These are phyloP conservation scores for Chorisops tibialis DNA, from an alignment of 2,888 invertebrate genomes.

Conservation along the genomic window DNA sequence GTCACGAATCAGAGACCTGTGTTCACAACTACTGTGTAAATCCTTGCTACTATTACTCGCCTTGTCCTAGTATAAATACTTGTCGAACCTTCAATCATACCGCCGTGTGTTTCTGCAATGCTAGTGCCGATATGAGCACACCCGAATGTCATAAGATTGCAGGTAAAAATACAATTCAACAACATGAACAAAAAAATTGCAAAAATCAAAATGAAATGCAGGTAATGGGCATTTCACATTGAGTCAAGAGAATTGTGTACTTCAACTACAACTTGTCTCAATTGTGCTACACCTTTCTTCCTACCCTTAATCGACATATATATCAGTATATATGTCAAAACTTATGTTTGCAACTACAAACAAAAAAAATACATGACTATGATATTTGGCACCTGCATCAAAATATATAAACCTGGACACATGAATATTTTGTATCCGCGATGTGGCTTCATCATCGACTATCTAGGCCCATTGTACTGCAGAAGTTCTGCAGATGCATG, in stretches of 20 bases:
- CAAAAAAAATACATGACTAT: neutral
- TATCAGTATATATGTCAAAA: neutral
- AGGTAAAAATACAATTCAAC: conserved; percentile 54
- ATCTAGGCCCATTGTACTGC: conserved; percentile 33
- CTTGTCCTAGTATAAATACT: conserved; percentile 50
- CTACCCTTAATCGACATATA: conserved; percentile 1
- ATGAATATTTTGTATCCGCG: neutral
- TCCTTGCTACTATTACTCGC: conserved; percentile 55
- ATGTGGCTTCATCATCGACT: conserved; percentile 29
- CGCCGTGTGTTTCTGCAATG: conserved; percentile 58
- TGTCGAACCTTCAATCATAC: conserved; percentile 57
- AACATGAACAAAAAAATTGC: conserved; percentile 40
- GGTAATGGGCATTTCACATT: conserved; percentile 28
- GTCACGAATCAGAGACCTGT: conserved; percentile 53
- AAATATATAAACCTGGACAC: conserved; percentile 16
- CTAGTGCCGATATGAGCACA: conserved; percentile 51
- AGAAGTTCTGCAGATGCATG: conserved; percentile 36
- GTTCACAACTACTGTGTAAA: conserved; percentile 54
- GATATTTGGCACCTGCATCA: conserved; percentile 26
- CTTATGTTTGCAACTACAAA: no score
- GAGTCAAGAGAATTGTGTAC: conserved; percentile 31
- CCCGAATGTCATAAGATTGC: conserved; percentile 59
- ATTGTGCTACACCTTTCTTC: conserved; percentile 26
- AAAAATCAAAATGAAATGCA: conserved; percentile 22
- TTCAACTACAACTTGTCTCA: conserved; percentile 31